Conservation (phyloP, 2,113 vertebrate genomes). For the Rhinoptilus africanus region DNA sequence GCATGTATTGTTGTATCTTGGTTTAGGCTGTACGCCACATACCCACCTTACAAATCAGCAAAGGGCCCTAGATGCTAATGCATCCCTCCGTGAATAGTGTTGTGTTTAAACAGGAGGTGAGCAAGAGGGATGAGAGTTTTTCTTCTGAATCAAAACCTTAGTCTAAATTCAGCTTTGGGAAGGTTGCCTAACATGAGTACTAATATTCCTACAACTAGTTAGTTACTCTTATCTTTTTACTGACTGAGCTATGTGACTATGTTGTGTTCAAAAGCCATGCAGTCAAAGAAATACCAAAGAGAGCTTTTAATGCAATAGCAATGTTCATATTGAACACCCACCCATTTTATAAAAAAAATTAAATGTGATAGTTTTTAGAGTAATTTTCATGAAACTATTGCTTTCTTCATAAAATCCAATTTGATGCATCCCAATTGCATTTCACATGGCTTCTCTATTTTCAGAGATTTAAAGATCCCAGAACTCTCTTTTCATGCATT, state of each 20-base stretch:
- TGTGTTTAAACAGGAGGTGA: not conserved
- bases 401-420: not conserved
- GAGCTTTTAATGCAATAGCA: not conserved
- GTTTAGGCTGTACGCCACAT: not conserved
- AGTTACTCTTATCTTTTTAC: not conserved
- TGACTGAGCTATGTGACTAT: not conserved
- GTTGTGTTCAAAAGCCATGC: not conserved
- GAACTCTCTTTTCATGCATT: not conserved
- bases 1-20: not conserved
- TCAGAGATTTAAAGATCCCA: not conserved
- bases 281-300: not conserved
- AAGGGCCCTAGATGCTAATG: not conserved
- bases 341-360: not conserved
- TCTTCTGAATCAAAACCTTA: not conserved
- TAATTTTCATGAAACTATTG: not conserved
- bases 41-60: not conserved
- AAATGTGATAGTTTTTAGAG: not conserved
- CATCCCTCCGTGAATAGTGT: rapidly evolving
- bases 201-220: not conserved
- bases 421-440: not conserved
- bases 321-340: not conserved
- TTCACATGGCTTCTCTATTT: not conserved
- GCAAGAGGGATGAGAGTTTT: not conserved
- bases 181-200: not conserved
- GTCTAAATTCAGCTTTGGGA: not conserved